phyloP scores from a whole-genome alignment of 37 sponge, comb jelly and placozoan genomes.

The Theonella swinhoei region DNA sequence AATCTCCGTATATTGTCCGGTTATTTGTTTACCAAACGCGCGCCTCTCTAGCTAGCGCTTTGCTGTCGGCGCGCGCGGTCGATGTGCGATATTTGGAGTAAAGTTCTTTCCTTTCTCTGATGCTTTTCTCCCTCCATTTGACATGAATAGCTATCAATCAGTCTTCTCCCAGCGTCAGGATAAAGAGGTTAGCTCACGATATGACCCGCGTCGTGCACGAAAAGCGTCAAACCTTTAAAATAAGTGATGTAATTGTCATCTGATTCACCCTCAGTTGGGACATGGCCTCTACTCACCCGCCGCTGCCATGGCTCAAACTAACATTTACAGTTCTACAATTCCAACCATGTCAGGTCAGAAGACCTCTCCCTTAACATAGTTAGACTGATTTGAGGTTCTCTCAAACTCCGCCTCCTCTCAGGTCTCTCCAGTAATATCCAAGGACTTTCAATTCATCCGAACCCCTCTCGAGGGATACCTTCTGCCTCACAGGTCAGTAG shows the following conservation, averaged over 20 bases:
- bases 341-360: slow-evolving; percentile 42
- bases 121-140: not conserved
- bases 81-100: too few relatives aligned
- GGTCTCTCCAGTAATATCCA: not conserved
- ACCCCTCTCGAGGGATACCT: not conserved
- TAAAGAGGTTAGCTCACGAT: slow-evolving; percentile 28
- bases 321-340: slow-evolving; percentile 29
- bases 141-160: slow-evolving; percentile 11
- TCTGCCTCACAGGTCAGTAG: not conserved
- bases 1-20: not conserved
- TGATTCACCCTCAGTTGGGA: not conserved
- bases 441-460: not conserved
- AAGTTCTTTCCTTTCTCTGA: not conserved
- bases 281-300: slow-evolving; percentile 20
- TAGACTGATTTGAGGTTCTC: too few relatives aligned
- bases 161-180: slow-evolving; percentile 49
- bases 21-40: too few relatives aligned
- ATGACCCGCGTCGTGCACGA: not conserved
- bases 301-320: slow-evolving; percentile 17
- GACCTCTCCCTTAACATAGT: too few relatives aligned
- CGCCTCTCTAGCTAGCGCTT: too few relatives aligned
- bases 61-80: too few relatives aligned
- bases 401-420: too few relatives aligned
- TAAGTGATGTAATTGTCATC: not conserved
- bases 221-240: not conserved